Conservation (phyloP, 2,113 vertebrate species). For the Trochalopteron elliotii region DNA sequence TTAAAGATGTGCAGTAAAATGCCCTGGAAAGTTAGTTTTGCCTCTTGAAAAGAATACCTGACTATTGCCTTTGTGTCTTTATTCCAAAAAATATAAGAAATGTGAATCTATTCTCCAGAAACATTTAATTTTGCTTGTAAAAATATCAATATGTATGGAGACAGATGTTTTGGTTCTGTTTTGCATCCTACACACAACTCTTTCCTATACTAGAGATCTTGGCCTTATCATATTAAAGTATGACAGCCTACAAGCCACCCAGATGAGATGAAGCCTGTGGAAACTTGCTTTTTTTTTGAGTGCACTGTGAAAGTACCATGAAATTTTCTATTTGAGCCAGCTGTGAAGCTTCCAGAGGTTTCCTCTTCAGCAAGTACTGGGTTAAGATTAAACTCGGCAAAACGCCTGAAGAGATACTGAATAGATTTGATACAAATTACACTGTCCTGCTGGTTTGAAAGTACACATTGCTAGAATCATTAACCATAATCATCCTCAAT, state of each 20-base stretch:
- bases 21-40: neutral
- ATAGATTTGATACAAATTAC: constrained; percentile 86
- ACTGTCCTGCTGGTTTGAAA: constrained; percentile 83
- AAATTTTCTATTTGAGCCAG: constrained; percentile 57
- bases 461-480: constrained; percentile 85
- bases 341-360: constrained; percentile 62
- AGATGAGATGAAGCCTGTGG: constrained; percentile 5
- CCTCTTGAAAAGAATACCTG: neutral
- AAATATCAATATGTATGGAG: neutral
- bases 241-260: neutral
- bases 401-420: constrained; percentile 80
- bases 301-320: neutral
- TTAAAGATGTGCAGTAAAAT: neutral
- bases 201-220: neutral
- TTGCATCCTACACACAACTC: neutral
- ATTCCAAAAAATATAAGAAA: neutral
- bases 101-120: neutral
- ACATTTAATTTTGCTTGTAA: neutral
- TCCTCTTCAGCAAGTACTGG: constrained; percentile 43
- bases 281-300: constrained; percentile 5
- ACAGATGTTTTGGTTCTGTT: constrained; percentile 15
- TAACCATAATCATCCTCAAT: constrained; percentile 86
- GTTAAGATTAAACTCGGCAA: constrained; percentile 69
- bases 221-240: constrained; percentile 25
- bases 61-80: neutral